Percentiles rank a stretch among this genome's conserved stretches.
Conservation (phyloP, 2,888 invertebrate species). For the Ectemnius cavifrons region DNA sequence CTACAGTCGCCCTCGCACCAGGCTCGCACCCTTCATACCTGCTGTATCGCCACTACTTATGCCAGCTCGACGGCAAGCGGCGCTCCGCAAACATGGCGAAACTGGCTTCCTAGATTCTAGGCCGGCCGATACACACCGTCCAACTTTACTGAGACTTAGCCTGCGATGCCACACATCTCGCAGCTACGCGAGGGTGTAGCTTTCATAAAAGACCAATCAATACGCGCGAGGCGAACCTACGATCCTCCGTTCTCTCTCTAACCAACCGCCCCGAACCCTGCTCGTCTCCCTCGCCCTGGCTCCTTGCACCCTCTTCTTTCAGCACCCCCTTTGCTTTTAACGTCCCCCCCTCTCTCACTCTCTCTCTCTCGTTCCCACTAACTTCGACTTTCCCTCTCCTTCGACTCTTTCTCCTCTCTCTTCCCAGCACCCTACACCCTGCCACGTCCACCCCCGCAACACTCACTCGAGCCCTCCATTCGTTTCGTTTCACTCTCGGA, state of each 20-base stretch:
- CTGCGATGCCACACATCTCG: conserved; percentile 44
- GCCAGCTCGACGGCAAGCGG: conserved; percentile 6
- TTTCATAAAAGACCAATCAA: conserved; percentile 76
- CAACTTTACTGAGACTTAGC: conserved; percentile 51
- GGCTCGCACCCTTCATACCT: neutral
- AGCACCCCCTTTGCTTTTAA: neutral
- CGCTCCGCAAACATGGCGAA: conserved; percentile 27
- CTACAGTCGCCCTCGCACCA: neutral
- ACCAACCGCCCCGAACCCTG: conserved; percentile 7
- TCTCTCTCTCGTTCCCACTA: neutral
- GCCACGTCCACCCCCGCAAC: neutral
- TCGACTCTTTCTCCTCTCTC: conserved; percentile 5
- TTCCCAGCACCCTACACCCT: neutral
- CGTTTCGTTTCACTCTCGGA: conserved; percentile 1
- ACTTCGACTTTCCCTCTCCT: neutral
- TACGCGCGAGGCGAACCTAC: conserved; percentile 71
- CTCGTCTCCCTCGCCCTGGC: neutral
- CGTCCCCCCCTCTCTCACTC: conserved; percentile 4
- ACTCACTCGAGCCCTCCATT: conserved; percentile 8
- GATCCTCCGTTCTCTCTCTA: conserved; percentile 63
- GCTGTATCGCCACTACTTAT: neutral
- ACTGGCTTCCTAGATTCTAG: neutral
- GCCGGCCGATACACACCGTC: conserved; percentile 34
- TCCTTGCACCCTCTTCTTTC: conserved; percentile 24
- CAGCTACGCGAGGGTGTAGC: conserved; percentile 60